phyloP scores from a whole-genome alignment of 2,113 vertebrate species.

The Collichthys lucidus region DNA sequence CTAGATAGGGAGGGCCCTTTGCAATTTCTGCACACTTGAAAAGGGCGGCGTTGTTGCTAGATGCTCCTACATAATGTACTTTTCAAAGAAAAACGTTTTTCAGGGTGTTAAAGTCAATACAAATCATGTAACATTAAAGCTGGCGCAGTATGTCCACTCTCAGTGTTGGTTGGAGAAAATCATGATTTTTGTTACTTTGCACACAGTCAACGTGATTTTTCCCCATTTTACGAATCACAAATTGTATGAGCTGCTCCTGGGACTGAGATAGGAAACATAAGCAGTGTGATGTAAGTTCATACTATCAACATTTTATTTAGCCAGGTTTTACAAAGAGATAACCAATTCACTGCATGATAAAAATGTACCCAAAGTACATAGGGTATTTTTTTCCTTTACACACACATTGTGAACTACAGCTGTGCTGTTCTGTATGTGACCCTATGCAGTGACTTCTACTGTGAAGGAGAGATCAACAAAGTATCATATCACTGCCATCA shows the following conservation, averaged over 20 bases:
- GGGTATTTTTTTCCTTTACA: not conserved
- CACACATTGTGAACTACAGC: conserved; percentile 9
- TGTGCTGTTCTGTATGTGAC: conserved; percentile 13
- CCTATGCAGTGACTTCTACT: conserved; percentile 12
- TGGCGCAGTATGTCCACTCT: no score
- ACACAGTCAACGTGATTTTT: not conserved
- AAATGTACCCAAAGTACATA: not conserved
- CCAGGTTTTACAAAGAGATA: not conserved
- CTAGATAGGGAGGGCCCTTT: no score
- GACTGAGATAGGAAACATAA: not conserved
- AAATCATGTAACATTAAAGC: no score
- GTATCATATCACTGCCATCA: conserved; percentile 38
- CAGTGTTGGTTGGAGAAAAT: not conserved
- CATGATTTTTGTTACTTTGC: not conserved
- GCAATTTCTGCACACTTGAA: no score
- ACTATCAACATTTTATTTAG: not conserved
- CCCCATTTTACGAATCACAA: not conserved
- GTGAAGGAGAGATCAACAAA: conserved; percentile 21
- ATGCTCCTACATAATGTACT: no score
- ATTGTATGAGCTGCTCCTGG: not conserved
- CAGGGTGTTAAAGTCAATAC: not conserved
- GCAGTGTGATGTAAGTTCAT: not conserved
- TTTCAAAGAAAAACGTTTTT: not conserved
- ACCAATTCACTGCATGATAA: not conserved
- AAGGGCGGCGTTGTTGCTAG: no score